Evolutionary conservation across 1,140 invertebrate genomes (phyloP), one percentile per base, ranked within the genome.

Genomic region (Mya arenaria): DNA sequence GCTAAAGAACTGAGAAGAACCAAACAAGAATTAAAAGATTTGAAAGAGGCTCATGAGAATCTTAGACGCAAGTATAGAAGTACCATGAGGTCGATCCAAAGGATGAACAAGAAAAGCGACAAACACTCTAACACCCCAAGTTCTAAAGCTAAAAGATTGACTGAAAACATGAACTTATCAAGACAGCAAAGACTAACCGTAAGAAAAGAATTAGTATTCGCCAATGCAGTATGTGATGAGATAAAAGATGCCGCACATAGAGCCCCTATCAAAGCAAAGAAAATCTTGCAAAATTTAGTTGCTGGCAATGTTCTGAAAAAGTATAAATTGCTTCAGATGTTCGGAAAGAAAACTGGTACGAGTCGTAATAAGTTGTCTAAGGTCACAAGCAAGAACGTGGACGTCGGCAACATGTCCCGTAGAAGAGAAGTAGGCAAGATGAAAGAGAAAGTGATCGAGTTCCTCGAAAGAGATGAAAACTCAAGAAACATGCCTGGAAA

Each of bases 381-480:
- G 41, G 34, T 17, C 19, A 48, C 3, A 10, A 62, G 8, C 25
- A 23, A 17, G 6, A 19, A 36, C 1, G 25, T 56, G 17, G 28
- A 25, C 4, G 10, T 15, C 25, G 28, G n/a, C 5, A n/a, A 58
- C 13, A n/a, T 32, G 32, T 13, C 28, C 66, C 25, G 37, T 39
- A 30, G 37, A 36, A 52, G 44, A 23, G 37, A 82, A 68, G 36
- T 55, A 0, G 60, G 39, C 23, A 66, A 25, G 41, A 37, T 58
- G 36, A 68, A 52, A 30, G 19, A n/a, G 36, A 4, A 62, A 34
- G 83, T 86, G 0, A 10, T 63, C 37, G 62, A 77, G 19, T 85
- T 85, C 56, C 60, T 85, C 13, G 41, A 74, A n/a, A 23, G 81
- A 15, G 83, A 86, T 19, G 84, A 85, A 37, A 85, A 83, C 37